A percentile compares a stretch with the other conserved stretches of the same genome.
Conservation (phyloP, 2,797 vertebrate species). For the Pseudochirops cupreus region DNA sequence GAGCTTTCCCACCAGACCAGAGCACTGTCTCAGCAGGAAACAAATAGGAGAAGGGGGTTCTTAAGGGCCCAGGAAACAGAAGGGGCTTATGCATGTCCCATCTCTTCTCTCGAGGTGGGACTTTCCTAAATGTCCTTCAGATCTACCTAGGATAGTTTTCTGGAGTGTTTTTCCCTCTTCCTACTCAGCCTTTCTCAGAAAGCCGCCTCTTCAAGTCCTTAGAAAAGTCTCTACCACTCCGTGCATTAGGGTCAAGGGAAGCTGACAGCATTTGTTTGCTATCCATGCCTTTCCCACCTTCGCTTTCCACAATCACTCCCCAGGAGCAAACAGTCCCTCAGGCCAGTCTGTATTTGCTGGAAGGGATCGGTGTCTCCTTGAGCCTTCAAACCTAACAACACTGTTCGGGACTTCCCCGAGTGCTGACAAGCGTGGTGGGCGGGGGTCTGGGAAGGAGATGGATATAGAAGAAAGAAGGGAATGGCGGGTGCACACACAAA, state of each 20-base stretch:
- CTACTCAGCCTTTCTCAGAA: background rate
- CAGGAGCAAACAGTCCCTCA: background rate
- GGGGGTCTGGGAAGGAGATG: background rate
- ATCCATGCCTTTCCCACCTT: background rate
- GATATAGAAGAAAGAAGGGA: background rate
- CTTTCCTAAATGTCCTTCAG: background rate
- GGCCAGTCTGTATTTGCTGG: background rate
- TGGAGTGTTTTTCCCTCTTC: background rate
- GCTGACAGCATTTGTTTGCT: background rate
- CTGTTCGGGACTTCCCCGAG: background rate
- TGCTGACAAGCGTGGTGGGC: background rate
- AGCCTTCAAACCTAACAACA: background rate
- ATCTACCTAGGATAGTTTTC: background rate
- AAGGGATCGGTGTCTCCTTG: background rate
- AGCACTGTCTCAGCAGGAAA: background rate
- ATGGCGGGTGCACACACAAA: background rate
- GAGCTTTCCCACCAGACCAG: background rate
- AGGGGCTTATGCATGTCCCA: background rate
- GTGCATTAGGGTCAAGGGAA: background rate
- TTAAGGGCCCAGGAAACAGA: background rate
- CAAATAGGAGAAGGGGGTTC: background rate
- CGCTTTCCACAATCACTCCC: background rate
- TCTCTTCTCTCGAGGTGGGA: background rate
- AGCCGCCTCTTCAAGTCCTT: background rate
- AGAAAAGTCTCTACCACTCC: background rate